Evolutionary conservation across 2,113 vertebrate genomes (phyloP).

Genomic region (Festucalex cinctus): DNA sequence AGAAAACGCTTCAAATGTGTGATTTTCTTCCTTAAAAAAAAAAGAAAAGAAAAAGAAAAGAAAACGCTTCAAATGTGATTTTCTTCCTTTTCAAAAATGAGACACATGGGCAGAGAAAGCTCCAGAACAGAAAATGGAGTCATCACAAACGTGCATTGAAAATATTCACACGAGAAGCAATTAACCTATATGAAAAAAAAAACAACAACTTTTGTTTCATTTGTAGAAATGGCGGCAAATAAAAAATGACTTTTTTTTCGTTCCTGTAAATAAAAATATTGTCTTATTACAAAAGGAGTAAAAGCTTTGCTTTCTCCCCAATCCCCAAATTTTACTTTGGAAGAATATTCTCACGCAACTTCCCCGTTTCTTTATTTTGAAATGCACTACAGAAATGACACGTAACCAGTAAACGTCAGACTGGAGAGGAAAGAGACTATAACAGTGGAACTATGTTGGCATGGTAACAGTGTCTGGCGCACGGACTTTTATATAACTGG

Average conservation of each 20-base stretch:
- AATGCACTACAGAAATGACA: slow-evolving; percentile 67
- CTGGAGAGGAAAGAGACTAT: slow-evolving; percentile 53
- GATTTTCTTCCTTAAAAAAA: neutral
- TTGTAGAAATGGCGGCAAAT: slow-evolving; percentile 39
- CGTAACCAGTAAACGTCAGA: slow-evolving; percentile 47
- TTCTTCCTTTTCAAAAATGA: too few species aligned
- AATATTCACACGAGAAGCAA: slow-evolving; percentile 53
- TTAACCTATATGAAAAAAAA: too few species aligned
- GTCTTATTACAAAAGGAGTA: slow-evolving; percentile 1
- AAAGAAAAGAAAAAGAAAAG: too few species aligned
- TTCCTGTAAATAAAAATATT: slow-evolving; percentile 48
- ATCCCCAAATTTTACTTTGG: slow-evolving; percentile 5
- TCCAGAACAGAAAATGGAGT: slow-evolving; percentile 18
- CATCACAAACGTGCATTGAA: slow-evolving; percentile 57
- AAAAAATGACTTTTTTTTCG: slow-evolving; percentile 52
- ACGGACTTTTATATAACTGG: too few species aligned
- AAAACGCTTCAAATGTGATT: too few species aligned
- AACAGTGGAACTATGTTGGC: slow-evolving; percentile 88
- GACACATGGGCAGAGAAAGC: slow-evolving; percentile 16
- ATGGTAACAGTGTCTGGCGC: slow-evolving; percentile 68
- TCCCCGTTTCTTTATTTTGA: slow-evolving; percentile 50
- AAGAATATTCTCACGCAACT: slow-evolving; percentile 14
- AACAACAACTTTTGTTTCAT: too few species aligned
- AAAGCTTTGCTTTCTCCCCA: slow-evolving; percentile 17
- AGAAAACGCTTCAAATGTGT: slow-evolving; percentile 17